Evolutionary conservation across 1,140 invertebrate genomes (phyloP).

Genomic region (Venustaconcha ellipsiformis): DNA sequence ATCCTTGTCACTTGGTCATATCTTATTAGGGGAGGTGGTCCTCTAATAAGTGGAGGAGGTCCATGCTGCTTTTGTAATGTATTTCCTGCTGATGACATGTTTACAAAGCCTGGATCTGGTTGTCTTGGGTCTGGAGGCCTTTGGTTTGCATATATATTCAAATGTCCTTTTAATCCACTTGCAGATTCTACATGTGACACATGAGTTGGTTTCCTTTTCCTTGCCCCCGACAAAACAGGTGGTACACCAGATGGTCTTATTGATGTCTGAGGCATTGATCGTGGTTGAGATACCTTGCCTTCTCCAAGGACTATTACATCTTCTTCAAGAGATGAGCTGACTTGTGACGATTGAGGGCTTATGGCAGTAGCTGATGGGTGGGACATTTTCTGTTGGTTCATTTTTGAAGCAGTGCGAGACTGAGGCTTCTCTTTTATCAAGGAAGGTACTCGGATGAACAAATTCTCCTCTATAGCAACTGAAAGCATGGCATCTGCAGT

Average conservation of each 20-base stretch:
- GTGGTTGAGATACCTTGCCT: not conserved
- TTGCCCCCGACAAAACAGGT: slow-evolving; percentile 3
- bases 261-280: not conserved
- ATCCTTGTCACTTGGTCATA: slow-evolving; percentile 33
- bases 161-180: slow-evolving; percentile 21
- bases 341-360: not conserved
- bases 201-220: slow-evolving; percentile 23
- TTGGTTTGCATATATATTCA: slow-evolving; percentile 4
- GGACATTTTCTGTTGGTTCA: slow-evolving; percentile 1
- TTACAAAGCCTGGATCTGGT: not conserved
- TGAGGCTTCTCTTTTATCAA: slow-evolving; percentile 37
- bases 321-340: not conserved
- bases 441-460: slow-evolving; percentile 48
- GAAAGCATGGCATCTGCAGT: slow-evolving; percentile 46
- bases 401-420: not conserved
- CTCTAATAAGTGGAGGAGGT: slow-evolving; percentile 46
- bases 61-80: not conserved
- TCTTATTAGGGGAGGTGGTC: slow-evolving; percentile 41
- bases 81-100: not conserved
- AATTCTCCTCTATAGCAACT: slow-evolving; percentile 55
- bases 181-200: slow-evolving; percentile 20
- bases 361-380: slow-evolving; percentile 1
- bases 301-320: not conserved
- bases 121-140: not conserved
- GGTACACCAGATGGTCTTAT: slow-evolving; percentile 9